phyloP scores from a whole-genome alignment of 2,888 invertebrate species.

The Entomobrya multifasciata region DNA sequence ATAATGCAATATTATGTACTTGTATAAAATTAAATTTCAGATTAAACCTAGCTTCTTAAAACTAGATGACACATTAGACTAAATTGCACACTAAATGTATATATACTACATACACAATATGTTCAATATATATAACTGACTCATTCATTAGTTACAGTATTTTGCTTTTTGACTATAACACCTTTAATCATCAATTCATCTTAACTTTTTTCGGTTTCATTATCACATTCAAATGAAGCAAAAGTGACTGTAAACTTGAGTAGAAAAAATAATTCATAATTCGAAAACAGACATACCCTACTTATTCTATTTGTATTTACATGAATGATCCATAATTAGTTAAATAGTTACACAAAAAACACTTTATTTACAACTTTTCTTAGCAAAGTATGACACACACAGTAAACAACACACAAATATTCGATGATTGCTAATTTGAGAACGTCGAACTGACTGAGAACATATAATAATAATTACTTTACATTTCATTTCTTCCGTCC shows the following conservation, averaged over 20 bases:
- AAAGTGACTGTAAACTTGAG: slow-evolving; percentile 22
- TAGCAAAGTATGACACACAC: too few species aligned
- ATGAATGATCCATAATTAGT: too few species aligned
- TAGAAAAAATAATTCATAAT: slow-evolving; percentile 48
- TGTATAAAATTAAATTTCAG: slow-evolving; percentile 41
- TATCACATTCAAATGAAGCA: slow-evolving; percentile 49
- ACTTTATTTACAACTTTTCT: too few species aligned
- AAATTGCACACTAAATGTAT: background rate
- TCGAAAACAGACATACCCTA: background rate
- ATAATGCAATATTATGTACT: background rate
- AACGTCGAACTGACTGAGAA: too few species aligned
- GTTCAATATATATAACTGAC: too few species aligned
- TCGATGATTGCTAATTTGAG: too few species aligned
- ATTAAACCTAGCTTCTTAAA: slow-evolving; percentile 7
- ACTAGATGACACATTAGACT: background rate
- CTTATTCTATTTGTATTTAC: background rate
- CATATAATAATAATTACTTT: too few species aligned
- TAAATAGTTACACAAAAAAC: too few species aligned
- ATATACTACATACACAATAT: slow-evolving; percentile 39
- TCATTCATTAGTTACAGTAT: slow-evolving; percentile 30
- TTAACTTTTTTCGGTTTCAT: slow-evolving; percentile 12
- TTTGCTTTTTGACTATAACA: slow-evolving; percentile 38
- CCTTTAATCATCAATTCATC: slow-evolving; percentile 7
- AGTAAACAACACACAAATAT: too few species aligned
- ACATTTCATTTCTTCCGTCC: too few species aligned